Evolutionary conservation across 2,888 invertebrate genomes (phyloP).

Genomic region (Ptycholaimellus sp.): DNA sequence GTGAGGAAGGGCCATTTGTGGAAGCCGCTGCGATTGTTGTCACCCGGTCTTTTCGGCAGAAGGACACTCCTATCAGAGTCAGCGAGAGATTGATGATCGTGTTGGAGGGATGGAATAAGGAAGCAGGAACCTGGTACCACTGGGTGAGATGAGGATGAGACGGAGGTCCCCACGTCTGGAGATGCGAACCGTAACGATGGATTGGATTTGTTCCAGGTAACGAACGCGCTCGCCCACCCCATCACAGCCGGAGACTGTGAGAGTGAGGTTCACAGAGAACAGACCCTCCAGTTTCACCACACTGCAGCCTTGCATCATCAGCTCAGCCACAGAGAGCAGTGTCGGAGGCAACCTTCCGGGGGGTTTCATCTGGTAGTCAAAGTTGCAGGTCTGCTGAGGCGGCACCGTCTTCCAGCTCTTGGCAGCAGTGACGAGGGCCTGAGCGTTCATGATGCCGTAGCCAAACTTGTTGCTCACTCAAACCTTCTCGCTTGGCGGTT

Average conservation of each 20-base stretch:
- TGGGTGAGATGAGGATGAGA: slow-evolving; percentile 60
- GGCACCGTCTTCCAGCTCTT: slow-evolving; percentile 87
- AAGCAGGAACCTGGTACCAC: slow-evolving; percentile 51
- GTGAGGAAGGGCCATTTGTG: slow-evolving; percentile 97
- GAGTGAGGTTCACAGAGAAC: slow-evolving; percentile 2
- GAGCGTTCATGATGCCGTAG: slow-evolving; percentile 90
- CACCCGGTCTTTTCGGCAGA: slow-evolving; percentile 65
- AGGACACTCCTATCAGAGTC: slow-evolving; percentile 43
- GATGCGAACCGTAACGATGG: slow-evolving; percentile 64
- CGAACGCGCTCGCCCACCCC: slow-evolving; percentile 46
- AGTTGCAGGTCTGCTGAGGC: slow-evolving; percentile 51
- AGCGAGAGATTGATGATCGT: not conserved
- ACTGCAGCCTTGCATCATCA: not conserved
- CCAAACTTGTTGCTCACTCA: slow-evolving; percentile 68
- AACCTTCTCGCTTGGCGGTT: no score
- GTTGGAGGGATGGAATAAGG: not conserved
- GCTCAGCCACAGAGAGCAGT: no score
- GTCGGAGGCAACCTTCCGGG: no score
- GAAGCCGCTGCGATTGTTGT: slow-evolving; percentile 71
- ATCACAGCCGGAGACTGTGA: slow-evolving; percentile 4
- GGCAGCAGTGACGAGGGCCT: slow-evolving; percentile 67
- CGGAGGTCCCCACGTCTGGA: slow-evolving; percentile 71
- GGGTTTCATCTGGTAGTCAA: not conserved
- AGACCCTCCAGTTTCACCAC: slow-evolving; percentile 2
- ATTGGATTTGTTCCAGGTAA: slow-evolving; percentile 80